Evolutionary conservation across 2,888 invertebrate species (phyloP).

Genomic region (Himalopsyche tibetana): DNA sequence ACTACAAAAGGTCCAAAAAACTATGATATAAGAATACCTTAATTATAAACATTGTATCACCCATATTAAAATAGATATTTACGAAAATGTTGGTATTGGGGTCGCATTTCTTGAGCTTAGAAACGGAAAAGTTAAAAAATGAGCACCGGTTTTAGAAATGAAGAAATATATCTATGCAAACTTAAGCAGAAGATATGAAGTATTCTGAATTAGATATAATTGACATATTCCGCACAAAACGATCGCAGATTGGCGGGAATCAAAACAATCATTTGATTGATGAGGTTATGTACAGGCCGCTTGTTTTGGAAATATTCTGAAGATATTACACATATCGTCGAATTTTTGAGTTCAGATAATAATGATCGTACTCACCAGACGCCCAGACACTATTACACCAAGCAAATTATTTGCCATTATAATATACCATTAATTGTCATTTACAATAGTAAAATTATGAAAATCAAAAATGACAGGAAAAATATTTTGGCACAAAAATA

Average conservation of each 20-base stretch:
- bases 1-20: no score
- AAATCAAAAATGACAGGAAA: slow-evolving; percentile 17
- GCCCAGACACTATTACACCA: slow-evolving; percentile 63
- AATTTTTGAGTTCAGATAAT: not conserved
- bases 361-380: slow-evolving; percentile 56
- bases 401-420: slow-evolving; percentile 56
- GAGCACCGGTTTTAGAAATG: not conserved
- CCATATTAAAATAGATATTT: no score
- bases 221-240: no score
- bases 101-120: no score
- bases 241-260: no score
- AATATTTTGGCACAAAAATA: slow-evolving; percentile 13
- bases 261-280: no score
- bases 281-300: not conserved
- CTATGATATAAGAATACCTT: no score
- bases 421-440: not conserved
- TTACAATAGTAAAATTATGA: not conserved
- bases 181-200: not conserved
- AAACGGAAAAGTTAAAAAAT: no score
- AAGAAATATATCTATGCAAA: not conserved
- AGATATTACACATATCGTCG: not conserved
- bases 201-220: no score
- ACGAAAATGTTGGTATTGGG: no score
- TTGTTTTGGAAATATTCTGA: not conserved
- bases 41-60: no score